These are phyloP conservation scores for Parasteatoda tepidariorum DNA, from an alignment of 1,140 invertebrate species.

Conservation along the genomic window DNA sequence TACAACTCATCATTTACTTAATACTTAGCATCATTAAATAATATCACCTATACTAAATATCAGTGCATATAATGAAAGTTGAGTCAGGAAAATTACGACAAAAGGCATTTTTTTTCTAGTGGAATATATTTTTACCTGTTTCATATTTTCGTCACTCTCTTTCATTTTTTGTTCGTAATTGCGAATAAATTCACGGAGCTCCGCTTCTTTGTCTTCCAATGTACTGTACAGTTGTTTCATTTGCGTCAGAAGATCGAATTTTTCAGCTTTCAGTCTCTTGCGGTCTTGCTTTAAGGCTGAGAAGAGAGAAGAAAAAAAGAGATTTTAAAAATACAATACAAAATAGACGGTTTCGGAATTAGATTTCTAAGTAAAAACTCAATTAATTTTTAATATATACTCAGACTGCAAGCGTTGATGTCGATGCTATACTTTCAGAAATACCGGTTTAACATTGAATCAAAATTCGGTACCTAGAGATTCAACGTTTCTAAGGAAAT, in stretches of 20 bases:
- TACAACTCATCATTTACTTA: too few species aligned
- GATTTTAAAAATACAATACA: background rate
- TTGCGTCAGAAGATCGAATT: conserved; percentile 92
- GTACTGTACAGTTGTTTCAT: conserved; percentile 95
- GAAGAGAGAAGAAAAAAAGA: conserved; percentile 56
- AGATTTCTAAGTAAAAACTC: too few species aligned
- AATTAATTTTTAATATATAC: too few species aligned
- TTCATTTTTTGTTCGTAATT: conserved; percentile 90
- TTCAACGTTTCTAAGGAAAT: too few species aligned
- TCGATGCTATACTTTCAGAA: too few species aligned
- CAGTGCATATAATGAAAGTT: too few species aligned
- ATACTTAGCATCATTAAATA: too few species aligned
- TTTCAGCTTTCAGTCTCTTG: conserved; percentile 91
- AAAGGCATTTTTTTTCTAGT: background rate
- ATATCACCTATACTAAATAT: too few species aligned
- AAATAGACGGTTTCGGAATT: background rate
- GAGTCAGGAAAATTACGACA: too few species aligned
- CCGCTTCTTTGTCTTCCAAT: conserved; percentile 92
- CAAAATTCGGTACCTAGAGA: too few species aligned
- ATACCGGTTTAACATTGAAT: too few species aligned
- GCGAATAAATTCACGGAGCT: conserved; percentile 91
- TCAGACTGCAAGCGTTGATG: too few species aligned
- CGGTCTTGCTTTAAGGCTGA: conserved; percentile 85
- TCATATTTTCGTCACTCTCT: conserved; percentile 79
- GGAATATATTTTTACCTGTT: conserved; percentile 68